These are phyloP conservation scores for Cataglyphis hispanica DNA, from an alignment of 1,140 invertebrate genomes.

Conservation along the genomic window DNA sequence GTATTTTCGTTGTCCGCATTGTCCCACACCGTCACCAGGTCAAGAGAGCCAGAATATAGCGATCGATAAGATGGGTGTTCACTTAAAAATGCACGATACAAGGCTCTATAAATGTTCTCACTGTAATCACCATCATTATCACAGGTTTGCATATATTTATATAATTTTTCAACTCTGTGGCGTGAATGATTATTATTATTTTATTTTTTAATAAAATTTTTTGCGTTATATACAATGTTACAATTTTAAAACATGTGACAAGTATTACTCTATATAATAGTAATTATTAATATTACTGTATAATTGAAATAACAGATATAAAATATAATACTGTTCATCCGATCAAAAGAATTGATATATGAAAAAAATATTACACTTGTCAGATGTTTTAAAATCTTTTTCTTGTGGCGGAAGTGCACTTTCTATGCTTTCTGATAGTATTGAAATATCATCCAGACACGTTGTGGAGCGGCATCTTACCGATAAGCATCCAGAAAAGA, in stretches of 20 bases:
- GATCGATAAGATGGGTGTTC: conserved; percentile 88
- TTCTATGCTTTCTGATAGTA: conserved; percentile 73
- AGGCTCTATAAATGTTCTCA: conserved; percentile 90
- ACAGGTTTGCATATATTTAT: conserved; percentile 82
- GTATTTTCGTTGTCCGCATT: conserved; percentile 91
- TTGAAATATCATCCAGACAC: conserved; percentile 79
- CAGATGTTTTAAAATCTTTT: conserved; percentile 61
- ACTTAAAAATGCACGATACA: conserved; percentile 92
- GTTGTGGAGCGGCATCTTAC: conserved; percentile 89
- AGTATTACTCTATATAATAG: conserved; percentile 10
- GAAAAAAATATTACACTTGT: conserved; percentile 37
- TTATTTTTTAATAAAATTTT: conserved; percentile 8
- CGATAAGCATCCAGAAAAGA: conserved; percentile 88
- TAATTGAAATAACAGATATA: not conserved
- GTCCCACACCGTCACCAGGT: conserved; percentile 85
- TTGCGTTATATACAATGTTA: conserved; percentile 8
- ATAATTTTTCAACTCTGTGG: not conserved
- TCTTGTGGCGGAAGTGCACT: not conserved
- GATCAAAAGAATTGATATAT: not conserved
- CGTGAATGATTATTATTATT: not conserved
- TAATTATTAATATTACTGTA: not conserved
- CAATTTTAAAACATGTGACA: conserved; percentile 67
- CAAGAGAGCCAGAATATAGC: conserved; percentile 83
- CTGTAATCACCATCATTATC: conserved; percentile 89
- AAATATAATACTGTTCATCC: not conserved